These are phyloP conservation scores for Rhyzopertha dominica DNA, from an alignment of 1,140 invertebrate genomes.

Conservation along the genomic window DNA sequence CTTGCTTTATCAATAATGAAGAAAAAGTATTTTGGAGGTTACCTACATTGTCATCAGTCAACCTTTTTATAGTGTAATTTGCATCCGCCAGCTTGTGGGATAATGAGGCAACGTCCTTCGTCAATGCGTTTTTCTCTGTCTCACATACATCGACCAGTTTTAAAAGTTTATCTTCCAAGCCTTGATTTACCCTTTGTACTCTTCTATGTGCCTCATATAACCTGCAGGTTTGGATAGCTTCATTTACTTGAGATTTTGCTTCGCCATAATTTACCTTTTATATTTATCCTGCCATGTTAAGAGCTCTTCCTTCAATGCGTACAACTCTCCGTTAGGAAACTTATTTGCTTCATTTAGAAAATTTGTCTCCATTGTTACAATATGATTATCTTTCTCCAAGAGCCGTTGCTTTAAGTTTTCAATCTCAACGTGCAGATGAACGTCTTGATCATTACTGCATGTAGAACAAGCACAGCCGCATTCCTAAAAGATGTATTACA, in stretches of 20 bases:
- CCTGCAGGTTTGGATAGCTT: conserved; percentile 44
- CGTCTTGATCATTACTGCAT: conserved; percentile 49
- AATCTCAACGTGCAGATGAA: conserved; percentile 80
- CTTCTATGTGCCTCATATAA: conserved; percentile 90
- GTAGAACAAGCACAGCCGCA: conserved; percentile 54
- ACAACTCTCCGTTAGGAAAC: conserved; percentile 64
- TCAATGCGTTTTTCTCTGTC: conserved; percentile 81
- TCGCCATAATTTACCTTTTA: conserved; percentile 56
- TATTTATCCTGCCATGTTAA: conserved; percentile 88
- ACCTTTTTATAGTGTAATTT: conserved; percentile 76
- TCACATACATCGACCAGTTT: conserved; percentile 91
- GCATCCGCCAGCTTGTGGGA: conserved; percentile 85
- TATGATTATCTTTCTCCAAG: conserved; percentile 73
- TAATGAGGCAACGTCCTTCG: conserved; percentile 79
- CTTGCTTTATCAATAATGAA: conserved; percentile 7
- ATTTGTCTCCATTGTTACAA: conserved; percentile 78
- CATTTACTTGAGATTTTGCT: conserved; percentile 2
- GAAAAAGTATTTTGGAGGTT: neutral
- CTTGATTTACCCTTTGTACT: conserved; percentile 92
- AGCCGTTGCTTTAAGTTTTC: conserved; percentile 78
- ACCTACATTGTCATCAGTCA: conserved; percentile 90
- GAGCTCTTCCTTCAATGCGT: conserved; percentile 79
- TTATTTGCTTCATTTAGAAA: conserved; percentile 76
- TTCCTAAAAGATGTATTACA: conserved; percentile 44
- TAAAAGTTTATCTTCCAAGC: conserved; percentile 89